Conservation (phyloP, 2,888 invertebrate species). For the Phaonia tiefii region DNA sequence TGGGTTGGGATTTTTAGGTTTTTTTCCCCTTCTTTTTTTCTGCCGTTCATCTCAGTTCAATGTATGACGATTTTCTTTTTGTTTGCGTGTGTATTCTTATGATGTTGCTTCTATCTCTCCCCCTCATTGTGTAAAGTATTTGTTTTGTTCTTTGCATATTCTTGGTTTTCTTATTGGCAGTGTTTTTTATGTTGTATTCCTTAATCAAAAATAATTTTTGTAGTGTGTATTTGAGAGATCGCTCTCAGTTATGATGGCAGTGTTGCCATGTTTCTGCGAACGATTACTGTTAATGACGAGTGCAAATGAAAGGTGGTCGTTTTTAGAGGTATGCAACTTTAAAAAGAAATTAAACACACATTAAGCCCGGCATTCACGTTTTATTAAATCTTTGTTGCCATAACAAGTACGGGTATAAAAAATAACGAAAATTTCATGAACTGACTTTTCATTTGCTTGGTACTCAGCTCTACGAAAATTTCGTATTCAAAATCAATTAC, state of each 20-base stretch:
- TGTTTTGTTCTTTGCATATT: conserved; percentile 16
- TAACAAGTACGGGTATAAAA: no score
- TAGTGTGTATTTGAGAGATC: conserved; percentile 43
- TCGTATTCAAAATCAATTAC: no score
- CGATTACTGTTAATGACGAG: not conserved
- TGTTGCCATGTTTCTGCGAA: conserved; percentile 37
- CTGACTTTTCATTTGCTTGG: no score
- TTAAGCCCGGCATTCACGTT: conserved; percentile 32
- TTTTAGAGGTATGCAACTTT: conserved; percentile 40
- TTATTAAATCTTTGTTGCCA: no score
- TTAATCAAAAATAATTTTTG: conserved; percentile 48
- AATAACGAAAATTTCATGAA: no score
- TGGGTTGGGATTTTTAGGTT: conserved; percentile 20
- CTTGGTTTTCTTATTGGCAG: conserved; percentile 4
- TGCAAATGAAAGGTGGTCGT: not conserved
- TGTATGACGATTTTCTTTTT: conserved; percentile 28
- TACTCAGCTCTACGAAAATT: no score
- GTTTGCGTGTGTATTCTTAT: conserved; percentile 30
- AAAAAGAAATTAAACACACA: not conserved
- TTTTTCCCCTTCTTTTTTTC: conserved; percentile 20
- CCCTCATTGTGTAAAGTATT: conserved; percentile 11
- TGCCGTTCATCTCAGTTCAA: conserved; percentile 17
- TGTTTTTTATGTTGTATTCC: conserved; percentile 6
- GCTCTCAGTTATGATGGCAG: conserved; percentile 58
- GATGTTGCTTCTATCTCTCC: not conserved